A percentile compares a stretch with the other conserved stretches of the same genome.
These are phyloP conservation scores for Dicerorhinus sumatrensis DNA, from an alignment of 2,113 vertebrate genomes.

Conservation along the genomic window DNA sequence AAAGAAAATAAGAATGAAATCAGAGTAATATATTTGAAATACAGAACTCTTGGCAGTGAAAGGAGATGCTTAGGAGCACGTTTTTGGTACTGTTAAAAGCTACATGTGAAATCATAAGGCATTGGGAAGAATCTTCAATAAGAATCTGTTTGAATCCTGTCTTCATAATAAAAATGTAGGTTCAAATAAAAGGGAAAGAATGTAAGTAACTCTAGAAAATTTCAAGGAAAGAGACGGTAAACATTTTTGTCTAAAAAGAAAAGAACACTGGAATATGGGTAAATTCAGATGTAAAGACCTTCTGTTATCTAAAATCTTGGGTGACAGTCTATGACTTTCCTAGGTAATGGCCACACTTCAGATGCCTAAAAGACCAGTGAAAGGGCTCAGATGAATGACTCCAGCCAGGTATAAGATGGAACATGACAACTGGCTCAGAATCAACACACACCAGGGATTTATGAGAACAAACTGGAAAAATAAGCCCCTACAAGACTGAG, in stretches of 20 bases:
- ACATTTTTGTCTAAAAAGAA: neutral
- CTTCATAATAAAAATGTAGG: neutral
- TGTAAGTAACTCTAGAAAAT: neutral
- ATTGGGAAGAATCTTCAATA: neutral
- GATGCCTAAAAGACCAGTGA: neutral
- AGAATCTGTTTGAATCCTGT: neutral
- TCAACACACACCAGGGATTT: neutral
- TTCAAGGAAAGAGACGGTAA: neutral
- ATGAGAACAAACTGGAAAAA: neutral
- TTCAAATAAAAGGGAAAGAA: neutral
- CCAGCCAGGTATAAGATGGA: neutral
- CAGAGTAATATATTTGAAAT: constrained; percentile 12
- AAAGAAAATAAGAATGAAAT: constrained; percentile 22
- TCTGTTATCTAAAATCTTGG: neutral
- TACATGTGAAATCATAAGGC: neutral
- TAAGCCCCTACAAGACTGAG: neutral
- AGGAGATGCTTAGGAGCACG: neutral
- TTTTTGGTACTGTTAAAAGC: neutral
- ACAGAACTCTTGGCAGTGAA: neutral
- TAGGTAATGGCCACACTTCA: neutral
- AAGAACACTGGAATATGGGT: neutral
- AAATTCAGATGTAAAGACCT: neutral
- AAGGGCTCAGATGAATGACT: neutral
- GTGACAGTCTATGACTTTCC: neutral
- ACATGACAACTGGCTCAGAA: neutral